Evolutionary conservation across 2,888 invertebrate genomes (phyloP), one percentile per base, ranked within the genome.

Genomic region (Cryptocephalus moraei): DNA sequence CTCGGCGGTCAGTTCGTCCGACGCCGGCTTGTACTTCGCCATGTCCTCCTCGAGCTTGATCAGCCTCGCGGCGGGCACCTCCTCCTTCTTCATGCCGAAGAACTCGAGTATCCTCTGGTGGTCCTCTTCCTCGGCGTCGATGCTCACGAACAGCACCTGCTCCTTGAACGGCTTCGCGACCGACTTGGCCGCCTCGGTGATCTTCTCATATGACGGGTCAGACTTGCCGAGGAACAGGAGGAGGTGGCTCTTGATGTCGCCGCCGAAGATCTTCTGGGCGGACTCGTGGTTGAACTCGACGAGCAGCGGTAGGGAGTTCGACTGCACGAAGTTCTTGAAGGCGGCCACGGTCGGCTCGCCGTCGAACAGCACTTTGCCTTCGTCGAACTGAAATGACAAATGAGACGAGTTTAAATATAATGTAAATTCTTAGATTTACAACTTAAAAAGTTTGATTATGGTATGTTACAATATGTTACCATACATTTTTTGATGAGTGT

Each of bases 261-360:
- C 97, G 46, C 95, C 93, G 69, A 99, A 99, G 74, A 99, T 94
- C 73, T 95, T 95, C 68, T 91, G 89, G 9, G 99, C 97, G 32
- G 93, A 94, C 71, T 96, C 92, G 62, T 95, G 94, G 60, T 91
- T 94, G 77, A 97, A 97, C 72, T 97, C 96, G 46, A 94, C 88
- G 56, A 96, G 82, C 54, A 91, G 73, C 13, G 96, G 96, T 68
- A 97, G 77, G 46, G 91, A 82, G 67, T 94, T 85, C 39, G 82
- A 76, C 52, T 80, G 75, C 57, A 95, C 81, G 78, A 95, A 96
- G 60, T 84, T 83, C 72, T 84, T 85, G 60, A 97, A 72, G 45
- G 73, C 73, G 22, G 83, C 84, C 52, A 80, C 79, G 11, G 73
- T 76, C 38, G 76, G 63, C 63, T 85, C 90, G 8, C 80, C 88